Percentiles rank a stretch among this genome's conserved stretches.
Evolutionary conservation across 2,888 invertebrate species (phyloP).

Genomic region (Neoaliturus tenellus): DNA sequence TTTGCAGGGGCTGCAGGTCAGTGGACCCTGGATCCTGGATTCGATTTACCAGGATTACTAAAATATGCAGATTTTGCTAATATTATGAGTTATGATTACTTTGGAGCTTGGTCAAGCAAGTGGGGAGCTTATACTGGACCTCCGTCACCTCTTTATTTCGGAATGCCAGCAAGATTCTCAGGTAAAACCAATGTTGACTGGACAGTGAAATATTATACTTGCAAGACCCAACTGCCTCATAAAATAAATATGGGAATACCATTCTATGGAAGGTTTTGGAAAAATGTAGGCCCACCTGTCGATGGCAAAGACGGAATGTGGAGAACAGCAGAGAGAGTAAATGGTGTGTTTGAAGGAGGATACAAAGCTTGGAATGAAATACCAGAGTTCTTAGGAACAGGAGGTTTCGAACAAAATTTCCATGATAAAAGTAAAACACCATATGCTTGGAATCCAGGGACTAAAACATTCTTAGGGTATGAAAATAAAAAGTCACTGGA

Average conservation of each 20-base stretch:
- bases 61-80: slow-evolving; percentile 61
- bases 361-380: slow-evolving; percentile 59
- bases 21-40: slow-evolving; percentile 60
- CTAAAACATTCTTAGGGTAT: slow-evolving; percentile 59
- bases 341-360: slow-evolving; percentile 59
- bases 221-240: slow-evolving; percentile 58
- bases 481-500: slow-evolving; percentile 58
- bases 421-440: slow-evolving; percentile 59
- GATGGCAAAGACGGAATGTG: slow-evolving; percentile 60
- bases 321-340: slow-evolving; percentile 54
- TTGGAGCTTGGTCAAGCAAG: slow-evolving; percentile 61
- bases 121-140: slow-evolving; percentile 63
- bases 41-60: slow-evolving; percentile 58
- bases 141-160: slow-evolving; percentile 59
- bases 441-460: slow-evolving; percentile 58
- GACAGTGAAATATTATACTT: slow-evolving; percentile 61
- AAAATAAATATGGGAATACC: slow-evolving; percentile 63
- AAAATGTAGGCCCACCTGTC: slow-evolving; percentile 58
- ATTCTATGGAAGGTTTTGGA: slow-evolving; percentile 61
- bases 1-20: slow-evolving; percentile 63
- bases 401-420: slow-evolving; percentile 45
- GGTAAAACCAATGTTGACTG: slow-evolving; percentile 62
- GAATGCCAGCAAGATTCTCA: slow-evolving; percentile 60
- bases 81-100: slow-evolving; percentile 62
- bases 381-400: slow-evolving; percentile 55